Base-by-base conservation (phyloP, 2,888 invertebrate genomes). In the Metacarcinus magister region DNA sequence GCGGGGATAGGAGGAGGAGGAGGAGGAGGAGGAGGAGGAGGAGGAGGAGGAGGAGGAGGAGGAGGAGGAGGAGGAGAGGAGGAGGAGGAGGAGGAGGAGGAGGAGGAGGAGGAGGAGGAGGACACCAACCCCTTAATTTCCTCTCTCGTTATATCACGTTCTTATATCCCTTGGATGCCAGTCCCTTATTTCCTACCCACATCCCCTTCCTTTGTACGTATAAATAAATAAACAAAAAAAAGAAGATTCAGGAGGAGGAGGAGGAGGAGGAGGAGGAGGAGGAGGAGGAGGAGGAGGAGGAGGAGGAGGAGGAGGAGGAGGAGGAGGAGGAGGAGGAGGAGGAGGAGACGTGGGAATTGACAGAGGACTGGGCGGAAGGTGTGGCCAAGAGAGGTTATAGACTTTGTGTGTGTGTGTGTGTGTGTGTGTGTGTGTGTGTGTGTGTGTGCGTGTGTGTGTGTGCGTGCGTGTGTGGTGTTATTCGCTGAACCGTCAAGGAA, bases 391-490 rank as follows among this genome's bases (percentile, higher is more conserved):
- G 90, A 90, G 90, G 44, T 39, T 93, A 46, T 93, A 32, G 48
- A 46, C 43, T 23, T 28, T n/a, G n/a, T n/a, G n/a, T n/a, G n/a
- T n/a, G n/a, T n/a, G n/a, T n/a, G n/a, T 46, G 28, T 46, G 60
- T 92, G n/a, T 44, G 10, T 92, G 60, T 44, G 28, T 46, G 60
- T 92, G 60, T 92, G 28, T 92, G 60, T 92, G n/a, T 92, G 5
- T 46, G 46, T 48, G 4, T 46, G 46, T 46, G 4, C 46, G 44
- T 92, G 23, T 93, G 16, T 93, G 32, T 93, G 13, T 93, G 2
- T 48, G 28, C 28, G 60, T 93, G 60, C n/a, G 32, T 54, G 48
- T 48, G 48, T 48, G 48, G 13, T 13, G n/a, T 46, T 28, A 92
- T 28, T 19, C 10, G n/a, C 46, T 28, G 16, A 92, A 48, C n/a